Conservation (phyloP, 2,888 invertebrate species). For the Andrena bucephala region DNA sequence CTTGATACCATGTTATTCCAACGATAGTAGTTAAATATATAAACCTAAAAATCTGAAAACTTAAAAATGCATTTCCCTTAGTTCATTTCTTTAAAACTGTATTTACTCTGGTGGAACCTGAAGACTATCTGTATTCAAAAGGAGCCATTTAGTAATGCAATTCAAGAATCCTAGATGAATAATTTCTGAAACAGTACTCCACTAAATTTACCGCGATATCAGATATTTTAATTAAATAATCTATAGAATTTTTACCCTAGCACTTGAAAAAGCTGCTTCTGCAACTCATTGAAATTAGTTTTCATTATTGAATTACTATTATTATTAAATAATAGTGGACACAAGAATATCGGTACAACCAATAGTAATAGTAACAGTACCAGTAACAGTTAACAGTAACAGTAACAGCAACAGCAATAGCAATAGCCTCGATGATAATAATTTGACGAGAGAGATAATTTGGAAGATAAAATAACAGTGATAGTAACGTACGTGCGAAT, state of each 20-base stretch:
- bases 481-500: constrained; percentile 4
- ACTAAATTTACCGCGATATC: constrained; percentile 19
- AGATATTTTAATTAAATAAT: constrained; percentile 28
- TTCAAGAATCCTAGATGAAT: constrained; percentile 14
- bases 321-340: constrained; percentile 18
- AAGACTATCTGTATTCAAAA: constrained; percentile 14
- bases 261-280: constrained; percentile 49
- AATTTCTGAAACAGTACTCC: constrained; percentile 27
- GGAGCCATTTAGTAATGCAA: constrained; percentile 19
- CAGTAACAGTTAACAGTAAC: neutral
- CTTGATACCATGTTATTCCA: constrained; percentile 37
- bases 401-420: constrained; percentile 16
- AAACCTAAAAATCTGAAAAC: constrained; percentile 3
- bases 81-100: neutral
- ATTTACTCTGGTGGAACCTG: constrained; percentile 8
- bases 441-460: constrained; percentile 28
- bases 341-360: neutral
- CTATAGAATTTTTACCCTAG: constrained; percentile 29
- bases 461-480: constrained; percentile 4
- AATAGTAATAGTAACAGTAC: neutral
- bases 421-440: constrained; percentile 28
- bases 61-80: constrained; percentile 38
- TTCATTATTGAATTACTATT: constrained; percentile 26
- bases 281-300: constrained; percentile 50
- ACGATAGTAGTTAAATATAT: constrained; percentile 29